A percentile compares a stretch with the other conserved stretches of the same genome.
These are phyloP conservation scores for Falcunculus frontatus DNA, from an alignment of 2,113 vertebrate genomes.

Conservation along the genomic window DNA sequence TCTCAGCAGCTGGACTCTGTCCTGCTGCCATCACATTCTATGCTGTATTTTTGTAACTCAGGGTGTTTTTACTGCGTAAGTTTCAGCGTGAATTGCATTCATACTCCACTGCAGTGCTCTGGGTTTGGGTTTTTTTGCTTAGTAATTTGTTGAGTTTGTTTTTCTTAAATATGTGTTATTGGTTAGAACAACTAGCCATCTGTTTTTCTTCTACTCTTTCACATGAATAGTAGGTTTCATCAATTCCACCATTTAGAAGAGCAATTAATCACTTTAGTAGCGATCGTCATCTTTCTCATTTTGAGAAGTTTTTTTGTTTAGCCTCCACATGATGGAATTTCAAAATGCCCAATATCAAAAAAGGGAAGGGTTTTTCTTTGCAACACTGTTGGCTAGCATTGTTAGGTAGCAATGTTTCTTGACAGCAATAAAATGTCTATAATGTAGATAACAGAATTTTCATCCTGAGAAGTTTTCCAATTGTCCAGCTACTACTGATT, in stretches of 20 bases:
- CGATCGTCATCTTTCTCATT: not conserved
- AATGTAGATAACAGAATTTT: not conserved
- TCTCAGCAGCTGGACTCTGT: accelerated
- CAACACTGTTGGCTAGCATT: not conserved
- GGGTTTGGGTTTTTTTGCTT: not conserved
- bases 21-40: not conserved
- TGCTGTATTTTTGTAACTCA: not conserved
- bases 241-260: not conserved
- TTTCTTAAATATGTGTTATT: not conserved
- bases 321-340: not conserved
- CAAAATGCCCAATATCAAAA: not conserved
- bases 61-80: not conserved
- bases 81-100: not conserved
- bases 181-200: not conserved
- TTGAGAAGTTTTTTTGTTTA: not conserved
- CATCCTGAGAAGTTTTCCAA: not conserved
- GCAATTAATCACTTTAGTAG: not conserved
- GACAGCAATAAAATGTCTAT: not conserved
- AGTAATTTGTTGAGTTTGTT: not conserved
- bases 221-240: not conserved
- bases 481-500: not conserved
- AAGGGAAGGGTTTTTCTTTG: not conserved
- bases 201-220: not conserved
- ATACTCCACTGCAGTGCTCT: not conserved
- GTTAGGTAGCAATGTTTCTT: not conserved